Percentiles rank a stretch among this genome's conserved stretches.
Conservation (phyloP, 2,797 vertebrate genomes). For the Gymnothorax javanicus region DNA sequence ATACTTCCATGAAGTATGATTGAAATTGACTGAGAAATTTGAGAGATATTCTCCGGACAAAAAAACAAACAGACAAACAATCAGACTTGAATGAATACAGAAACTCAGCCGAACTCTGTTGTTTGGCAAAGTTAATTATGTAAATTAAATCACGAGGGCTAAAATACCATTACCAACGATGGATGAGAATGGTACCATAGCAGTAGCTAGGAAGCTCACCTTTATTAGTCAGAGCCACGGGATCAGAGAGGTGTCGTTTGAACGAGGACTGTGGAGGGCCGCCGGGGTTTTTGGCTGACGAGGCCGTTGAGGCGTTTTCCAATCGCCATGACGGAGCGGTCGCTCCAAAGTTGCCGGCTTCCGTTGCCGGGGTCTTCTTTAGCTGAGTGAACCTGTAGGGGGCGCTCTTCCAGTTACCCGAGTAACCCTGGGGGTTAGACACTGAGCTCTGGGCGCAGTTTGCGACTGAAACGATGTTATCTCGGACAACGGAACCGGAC, state of each 20-base stretch:
- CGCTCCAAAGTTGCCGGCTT: constrained; percentile 37
- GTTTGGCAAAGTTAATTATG: too few relatives aligned
- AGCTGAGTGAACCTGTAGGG: constrained; percentile 69
- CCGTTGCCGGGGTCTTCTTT: constrained; percentile 42
- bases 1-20: too few relatives aligned
- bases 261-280: constrained; percentile 47
- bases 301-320: constrained; percentile 21
- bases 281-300: background rate
- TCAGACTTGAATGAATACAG: background rate
- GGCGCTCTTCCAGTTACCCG: constrained; percentile 32
- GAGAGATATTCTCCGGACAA: too few relatives aligned
- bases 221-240: constrained; percentile 24
- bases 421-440: constrained; percentile 48
- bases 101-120: background rate
- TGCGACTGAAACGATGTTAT: background rate
- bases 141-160: too few relatives aligned
- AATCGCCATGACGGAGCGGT: constrained; percentile 45
- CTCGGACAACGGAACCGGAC: constrained; percentile 36
- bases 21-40: too few relatives aligned
- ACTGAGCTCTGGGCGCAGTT: constrained; percentile 37
- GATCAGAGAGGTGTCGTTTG: constrained; percentile 50
- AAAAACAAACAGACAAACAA: too few relatives aligned
- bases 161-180: too few relatives aligned
- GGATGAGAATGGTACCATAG: too few relatives aligned
- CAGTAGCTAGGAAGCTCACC: constrained; percentile 48